These are phyloP conservation scores for Cynodonichthys magdalenae DNA, from an alignment of 2,797 vertebrate genomes.

Conservation along the genomic window DNA sequence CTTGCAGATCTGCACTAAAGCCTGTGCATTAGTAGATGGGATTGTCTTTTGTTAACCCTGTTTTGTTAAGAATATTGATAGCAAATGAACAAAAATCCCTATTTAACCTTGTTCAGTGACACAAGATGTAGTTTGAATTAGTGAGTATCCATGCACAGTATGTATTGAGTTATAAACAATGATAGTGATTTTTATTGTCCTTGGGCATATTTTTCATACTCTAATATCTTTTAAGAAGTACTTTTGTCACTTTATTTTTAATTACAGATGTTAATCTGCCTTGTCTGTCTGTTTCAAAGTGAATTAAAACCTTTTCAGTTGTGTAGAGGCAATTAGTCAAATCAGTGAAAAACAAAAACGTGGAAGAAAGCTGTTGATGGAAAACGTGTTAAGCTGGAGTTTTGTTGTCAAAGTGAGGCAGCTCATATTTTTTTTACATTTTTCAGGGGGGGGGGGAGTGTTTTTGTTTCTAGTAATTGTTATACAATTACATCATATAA, in stretches of 20 bases:
- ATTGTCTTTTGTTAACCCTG: background rate
- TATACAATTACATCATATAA: background rate
- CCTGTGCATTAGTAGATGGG: background rate
- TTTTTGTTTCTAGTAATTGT: slow-evolving; percentile 8
- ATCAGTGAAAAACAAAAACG: slow-evolving; percentile 1
- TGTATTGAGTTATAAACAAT: background rate
- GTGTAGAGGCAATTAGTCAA: slow-evolving; percentile 26
- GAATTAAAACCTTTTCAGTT: slow-evolving; percentile 25
- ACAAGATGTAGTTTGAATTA: slow-evolving; percentile 4
- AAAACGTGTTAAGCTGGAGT: background rate
- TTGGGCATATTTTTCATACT: slow-evolving; percentile 1
- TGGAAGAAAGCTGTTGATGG: background rate
- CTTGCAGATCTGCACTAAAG: too few relatives aligned
- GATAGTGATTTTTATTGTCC: slow-evolving; percentile 7
- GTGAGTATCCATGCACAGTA: slow-evolving; percentile 2
- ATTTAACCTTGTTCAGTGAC: slow-evolving; percentile 1
- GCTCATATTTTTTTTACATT: slow-evolving; percentile 3
- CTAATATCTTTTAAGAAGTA: background rate
- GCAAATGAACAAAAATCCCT: background rate
- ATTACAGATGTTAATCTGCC: background rate
- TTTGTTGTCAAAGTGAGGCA: background rate
- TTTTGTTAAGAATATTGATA: background rate
- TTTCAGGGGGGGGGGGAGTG: background rate
- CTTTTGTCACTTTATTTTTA: background rate
- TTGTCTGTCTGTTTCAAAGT: background rate